Percentiles rank a stretch among this genome's conserved stretches.
These are phyloP conservation scores for Pseudococcus longispinus DNA, from an alignment of 2,888 invertebrate genomes.

Conservation along the genomic window DNA sequence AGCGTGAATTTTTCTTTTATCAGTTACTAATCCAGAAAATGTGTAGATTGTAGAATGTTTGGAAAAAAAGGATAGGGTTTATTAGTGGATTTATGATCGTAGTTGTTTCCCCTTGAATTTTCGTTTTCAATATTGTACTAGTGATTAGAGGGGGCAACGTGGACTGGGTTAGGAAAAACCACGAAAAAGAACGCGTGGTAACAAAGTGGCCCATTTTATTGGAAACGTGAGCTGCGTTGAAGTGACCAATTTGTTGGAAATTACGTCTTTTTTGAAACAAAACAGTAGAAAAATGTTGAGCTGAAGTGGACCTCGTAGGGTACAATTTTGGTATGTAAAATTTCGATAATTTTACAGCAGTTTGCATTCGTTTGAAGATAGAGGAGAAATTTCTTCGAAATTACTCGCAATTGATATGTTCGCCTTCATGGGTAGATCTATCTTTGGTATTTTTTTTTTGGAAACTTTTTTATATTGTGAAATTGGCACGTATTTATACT, in stretches of 20 bases:
- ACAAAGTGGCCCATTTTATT: neutral
- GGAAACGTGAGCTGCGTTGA: neutral
- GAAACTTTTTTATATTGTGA: neutral
- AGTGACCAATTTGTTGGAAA: neutral
- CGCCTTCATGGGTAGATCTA: neutral
- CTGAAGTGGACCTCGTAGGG: neutral
- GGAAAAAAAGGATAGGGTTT: neutral
- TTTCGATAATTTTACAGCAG: too few relatives aligned
- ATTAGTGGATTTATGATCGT: neutral
- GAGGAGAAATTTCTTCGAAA: neutral
- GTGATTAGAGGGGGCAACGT: neutral
- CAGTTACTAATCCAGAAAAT: neutral
- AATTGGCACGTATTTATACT: neutral
- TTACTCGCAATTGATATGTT: neutral
- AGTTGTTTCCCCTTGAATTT: neutral
- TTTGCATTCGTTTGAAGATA: too few relatives aligned
- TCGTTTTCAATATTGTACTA: neutral
- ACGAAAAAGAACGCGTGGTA: conserved; percentile 22
- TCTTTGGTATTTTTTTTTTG: neutral
- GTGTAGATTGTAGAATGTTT: neutral
- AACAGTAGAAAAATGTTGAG: neutral
- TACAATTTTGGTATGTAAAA: neutral
- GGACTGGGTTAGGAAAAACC: neutral
- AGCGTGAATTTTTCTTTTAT: neutral
- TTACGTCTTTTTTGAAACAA: neutral